These are phyloP conservation scores for Merops nubicus DNA, from an alignment of 2,113 vertebrate species.

Conservation along the genomic window DNA sequence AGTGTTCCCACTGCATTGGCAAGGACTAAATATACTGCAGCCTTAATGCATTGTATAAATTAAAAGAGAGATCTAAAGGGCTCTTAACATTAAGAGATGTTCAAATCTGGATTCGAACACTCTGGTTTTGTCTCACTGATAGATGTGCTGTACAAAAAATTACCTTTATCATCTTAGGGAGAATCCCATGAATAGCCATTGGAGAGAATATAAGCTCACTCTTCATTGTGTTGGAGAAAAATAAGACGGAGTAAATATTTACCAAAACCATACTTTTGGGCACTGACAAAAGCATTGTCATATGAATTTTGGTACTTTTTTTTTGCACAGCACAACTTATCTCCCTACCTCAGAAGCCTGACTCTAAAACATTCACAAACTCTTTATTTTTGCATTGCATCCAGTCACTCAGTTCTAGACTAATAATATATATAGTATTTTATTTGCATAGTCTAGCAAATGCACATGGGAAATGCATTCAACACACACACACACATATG, in stretches of 20 bases:
- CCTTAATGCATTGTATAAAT: background rate
- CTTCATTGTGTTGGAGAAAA: background rate
- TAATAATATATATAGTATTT: background rate
- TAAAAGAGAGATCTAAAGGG: background rate
- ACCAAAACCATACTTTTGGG: background rate
- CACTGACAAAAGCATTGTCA: background rate
- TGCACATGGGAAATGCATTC: conserved; percentile 25
- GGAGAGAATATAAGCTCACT: background rate
- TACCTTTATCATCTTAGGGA: background rate
- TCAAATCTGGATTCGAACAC: background rate
- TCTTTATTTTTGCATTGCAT: conserved; percentile 9
- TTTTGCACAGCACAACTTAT: background rate
- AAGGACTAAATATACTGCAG: background rate
- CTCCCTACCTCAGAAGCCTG: background rate
- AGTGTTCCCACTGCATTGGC: background rate
- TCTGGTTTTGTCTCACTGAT: background rate
- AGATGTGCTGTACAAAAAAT: background rate
- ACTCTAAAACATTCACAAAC: background rate
- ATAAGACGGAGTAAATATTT: background rate
- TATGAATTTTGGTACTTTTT: background rate
- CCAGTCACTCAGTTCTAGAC: background rate
- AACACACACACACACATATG: background rate
- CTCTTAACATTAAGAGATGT: background rate
- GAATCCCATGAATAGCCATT: background rate
- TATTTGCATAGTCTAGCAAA: conserved; percentile 66